A percentile compares a stretch with the other conserved stretches of the same genome.
Conservation (phyloP, 2,113 vertebrate genomes). For the Climacteris rufus region DNA sequence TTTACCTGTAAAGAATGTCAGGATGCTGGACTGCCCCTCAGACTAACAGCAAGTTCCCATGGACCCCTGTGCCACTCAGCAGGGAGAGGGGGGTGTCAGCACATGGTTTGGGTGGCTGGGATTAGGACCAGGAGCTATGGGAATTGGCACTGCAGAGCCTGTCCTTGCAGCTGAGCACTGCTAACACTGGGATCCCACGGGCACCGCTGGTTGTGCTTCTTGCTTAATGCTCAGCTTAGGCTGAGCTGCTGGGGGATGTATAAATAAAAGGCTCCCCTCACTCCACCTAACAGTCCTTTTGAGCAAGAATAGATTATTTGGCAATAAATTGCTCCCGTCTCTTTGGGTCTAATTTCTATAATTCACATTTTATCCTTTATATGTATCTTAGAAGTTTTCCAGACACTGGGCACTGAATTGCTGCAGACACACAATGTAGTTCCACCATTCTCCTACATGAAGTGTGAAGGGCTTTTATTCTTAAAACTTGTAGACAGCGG, state of each 20-base stretch:
- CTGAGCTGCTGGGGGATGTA: not conserved
- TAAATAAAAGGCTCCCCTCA: not conserved
- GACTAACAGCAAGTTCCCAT: not conserved
- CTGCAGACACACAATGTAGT: not conserved
- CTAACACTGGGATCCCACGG: not conserved
- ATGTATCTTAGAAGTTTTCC: not conserved
- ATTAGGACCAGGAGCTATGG: not conserved
- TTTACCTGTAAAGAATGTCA: not conserved
- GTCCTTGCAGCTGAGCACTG: not conserved
- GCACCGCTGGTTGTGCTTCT: not conserved
- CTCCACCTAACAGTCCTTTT: not conserved
- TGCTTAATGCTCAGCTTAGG: not conserved
- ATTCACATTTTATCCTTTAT: not conserved
- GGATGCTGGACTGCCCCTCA: not conserved
- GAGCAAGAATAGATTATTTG: not conserved
- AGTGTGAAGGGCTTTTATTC: slow-evolving; percentile 10
- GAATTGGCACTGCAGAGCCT: not conserved
- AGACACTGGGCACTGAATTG: not conserved
- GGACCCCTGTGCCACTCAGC: not conserved
- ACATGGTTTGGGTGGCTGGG: rapidly evolving
- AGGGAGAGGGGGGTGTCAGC: not conserved
- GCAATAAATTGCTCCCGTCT: not conserved
- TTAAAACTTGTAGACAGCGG: not conserved
- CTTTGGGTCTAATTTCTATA: not conserved
- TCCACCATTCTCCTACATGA: not conserved